phyloP scores from a whole-genome alignment of 2,888 invertebrate species.

The Cephus rjabovi region DNA sequence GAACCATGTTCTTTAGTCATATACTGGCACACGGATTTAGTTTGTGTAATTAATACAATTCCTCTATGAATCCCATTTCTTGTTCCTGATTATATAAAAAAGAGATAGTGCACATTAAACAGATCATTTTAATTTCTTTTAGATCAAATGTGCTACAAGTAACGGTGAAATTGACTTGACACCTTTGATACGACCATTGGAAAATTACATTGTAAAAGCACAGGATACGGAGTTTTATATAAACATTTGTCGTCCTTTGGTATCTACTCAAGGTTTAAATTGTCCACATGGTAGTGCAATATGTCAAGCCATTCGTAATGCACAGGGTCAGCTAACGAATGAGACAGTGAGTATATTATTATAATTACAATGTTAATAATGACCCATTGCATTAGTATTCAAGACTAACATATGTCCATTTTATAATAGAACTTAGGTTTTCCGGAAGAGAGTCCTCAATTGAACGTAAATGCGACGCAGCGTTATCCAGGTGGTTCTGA shows the following conservation, averaged over 20 bases:
- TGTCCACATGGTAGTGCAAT: conserved; percentile 51
- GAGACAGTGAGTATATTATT: conserved; percentile 44
- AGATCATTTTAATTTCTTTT: neutral
- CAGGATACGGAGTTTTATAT: conserved; percentile 50
- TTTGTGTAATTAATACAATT: conserved; percentile 39
- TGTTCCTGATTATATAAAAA: conserved; percentile 15
- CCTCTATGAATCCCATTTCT: conserved; percentile 10
- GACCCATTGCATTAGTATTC: neutral
- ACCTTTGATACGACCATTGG: conserved; percentile 37
- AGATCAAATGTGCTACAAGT: conserved; percentile 46
- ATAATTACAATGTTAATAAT: neutral
- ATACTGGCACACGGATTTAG: conserved; percentile 49
- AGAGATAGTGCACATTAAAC: neutral
- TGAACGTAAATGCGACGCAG: conserved; percentile 34
- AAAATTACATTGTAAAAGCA: conserved; percentile 48
- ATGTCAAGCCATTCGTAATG: conserved; percentile 42
- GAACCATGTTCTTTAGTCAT: conserved; percentile 47
- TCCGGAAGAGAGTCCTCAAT: conserved; percentile 38
- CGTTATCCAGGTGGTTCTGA: conserved; percentile 23
- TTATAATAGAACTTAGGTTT: conserved; percentile 48
- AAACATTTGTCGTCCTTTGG: conserved; percentile 55
- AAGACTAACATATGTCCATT: neutral
- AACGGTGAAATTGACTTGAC: conserved; percentile 43
- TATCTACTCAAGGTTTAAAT: conserved; percentile 39
- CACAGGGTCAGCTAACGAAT: conserved; percentile 37